Conservation (phyloP, 1,140 invertebrate genomes). For the Augochlora pura region DNA sequence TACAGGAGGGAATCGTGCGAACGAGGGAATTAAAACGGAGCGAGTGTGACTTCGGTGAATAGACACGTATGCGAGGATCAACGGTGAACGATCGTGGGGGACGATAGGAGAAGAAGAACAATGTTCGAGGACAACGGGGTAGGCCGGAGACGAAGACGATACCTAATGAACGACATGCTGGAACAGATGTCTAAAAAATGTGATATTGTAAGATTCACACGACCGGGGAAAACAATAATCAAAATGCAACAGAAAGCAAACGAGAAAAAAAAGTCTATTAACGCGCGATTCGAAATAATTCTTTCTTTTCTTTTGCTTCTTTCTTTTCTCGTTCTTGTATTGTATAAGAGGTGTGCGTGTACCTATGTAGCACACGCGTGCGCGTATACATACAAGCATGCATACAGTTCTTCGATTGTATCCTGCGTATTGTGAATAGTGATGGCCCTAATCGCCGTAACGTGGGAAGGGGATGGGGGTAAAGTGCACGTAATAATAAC, state of each 20-base stretch:
- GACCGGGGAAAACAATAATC: conserved; percentile 57
- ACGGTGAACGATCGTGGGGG: too few relatives aligned
- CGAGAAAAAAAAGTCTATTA: conserved; percentile 31
- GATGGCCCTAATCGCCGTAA: conserved; percentile 71
- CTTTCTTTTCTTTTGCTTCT: too few relatives aligned
- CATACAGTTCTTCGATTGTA: conserved; percentile 47
- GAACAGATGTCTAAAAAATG: conserved; percentile 65
- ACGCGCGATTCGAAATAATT: conserved; percentile 23
- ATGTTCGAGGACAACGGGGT: conserved; percentile 19
- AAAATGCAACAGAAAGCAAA: conserved; percentile 46
- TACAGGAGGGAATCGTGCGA: conserved; percentile 23
- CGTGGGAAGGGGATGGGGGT: conserved; percentile 41
- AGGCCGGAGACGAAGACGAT: conserved; percentile 20
- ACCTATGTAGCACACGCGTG: neutral
- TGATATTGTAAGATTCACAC: conserved; percentile 63
- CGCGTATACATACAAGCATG: neutral
- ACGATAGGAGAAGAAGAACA: conserved; percentile 12
- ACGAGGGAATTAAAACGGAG: neutral
- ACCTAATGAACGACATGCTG: conserved; percentile 33
- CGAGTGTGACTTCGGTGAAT: conserved; percentile 36
- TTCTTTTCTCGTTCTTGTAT: neutral
- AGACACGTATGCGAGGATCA: neutral
- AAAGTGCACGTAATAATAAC: conserved; percentile 66
- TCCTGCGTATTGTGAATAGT: conserved; percentile 61
- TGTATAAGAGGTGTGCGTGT: too few relatives aligned